Evolutionary conservation across 2,888 invertebrate genomes (phyloP), one percentile per base, ranked within the genome.

Genomic region (Euplexia lucipara): DNA sequence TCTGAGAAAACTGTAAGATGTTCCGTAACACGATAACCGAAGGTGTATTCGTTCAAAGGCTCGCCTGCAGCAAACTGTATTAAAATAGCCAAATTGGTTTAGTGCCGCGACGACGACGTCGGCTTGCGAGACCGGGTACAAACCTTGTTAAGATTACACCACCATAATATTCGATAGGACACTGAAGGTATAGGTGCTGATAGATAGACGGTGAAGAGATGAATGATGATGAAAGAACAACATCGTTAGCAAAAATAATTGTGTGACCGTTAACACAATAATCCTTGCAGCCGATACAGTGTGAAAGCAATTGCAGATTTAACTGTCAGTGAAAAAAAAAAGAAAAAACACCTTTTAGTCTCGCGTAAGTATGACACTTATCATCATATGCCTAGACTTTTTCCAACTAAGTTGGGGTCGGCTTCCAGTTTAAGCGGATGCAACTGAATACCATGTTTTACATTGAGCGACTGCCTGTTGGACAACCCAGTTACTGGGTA

Each of bases 11-110:
- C 41, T 34, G 32, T 20, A 52, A 56, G 64, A 52, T 14, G 37
- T 1, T 26, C 32, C 12, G 22, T 63, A 79, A 58, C 48, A 62
- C 34, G 39, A 58, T 51, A 62, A 56, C 41, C 18, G 32, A 53
- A 64, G 64, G 62, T 62, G 48, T 69, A 71, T 57, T 71, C 62
- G 66, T 76, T 67, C 44, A 71, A 64, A 71, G 62, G 52, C 48
- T 22, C 44, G 49, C 39, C 42, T 56, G 63, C 49, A 39, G 60
- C 75, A 74, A 79, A 81, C 71, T 37, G 52, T 65, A 81, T 82
- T 83, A 81, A 81, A 82, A 75, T 69, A 26, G 48, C 66, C 66
- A 73, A 80, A 78, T 81, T 83, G 70, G 52, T 70, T 82, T 83
- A 83, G 64, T 22, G 63, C 58, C 39, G n/a, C 41, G 65, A 37